A percentile compares a stretch with the other conserved stretches of the same genome.
Evolutionary conservation across 1,140 invertebrate species (phyloP).

Genomic region (Laodelphax striatellus): DNA sequence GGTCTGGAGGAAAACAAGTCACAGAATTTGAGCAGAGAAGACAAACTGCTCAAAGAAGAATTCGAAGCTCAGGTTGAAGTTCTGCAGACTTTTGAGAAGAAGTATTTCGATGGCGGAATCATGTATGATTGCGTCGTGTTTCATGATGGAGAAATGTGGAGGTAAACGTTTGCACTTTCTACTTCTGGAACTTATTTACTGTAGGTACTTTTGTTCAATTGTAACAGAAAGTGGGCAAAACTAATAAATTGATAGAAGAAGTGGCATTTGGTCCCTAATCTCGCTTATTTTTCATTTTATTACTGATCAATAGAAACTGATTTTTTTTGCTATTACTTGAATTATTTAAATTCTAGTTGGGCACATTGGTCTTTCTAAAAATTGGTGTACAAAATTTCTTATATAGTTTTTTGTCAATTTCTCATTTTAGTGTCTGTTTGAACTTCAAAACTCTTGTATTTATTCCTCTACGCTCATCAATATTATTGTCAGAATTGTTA

Average conservation of each 20-base stretch:
- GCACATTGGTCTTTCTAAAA: too few relatives aligned
- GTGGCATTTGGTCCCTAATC: too few relatives aligned
- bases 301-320: too few relatives aligned
- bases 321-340: too few relatives aligned
- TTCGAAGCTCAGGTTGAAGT: conserved; percentile 76
- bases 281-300: too few relatives aligned
- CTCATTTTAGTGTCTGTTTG: too few relatives aligned
- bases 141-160: conserved; percentile 70
- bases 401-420: too few relatives aligned
- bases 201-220: too few relatives aligned
- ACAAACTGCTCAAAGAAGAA: conserved; percentile 84
- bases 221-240: background rate
- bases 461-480: background rate
- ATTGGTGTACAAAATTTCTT: too few relatives aligned
- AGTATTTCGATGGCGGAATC: conserved; percentile 75
- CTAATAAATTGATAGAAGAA: background rate
- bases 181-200: too few relatives aligned
- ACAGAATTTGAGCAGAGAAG: conserved; percentile 43
- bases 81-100: conserved; percentile 69
- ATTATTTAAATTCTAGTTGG: too few relatives aligned
- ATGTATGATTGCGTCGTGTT: conserved; percentile 91
- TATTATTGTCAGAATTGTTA: background rate
- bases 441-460: background rate
- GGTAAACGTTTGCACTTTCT: conserved; percentile 37
- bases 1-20: conserved; percentile 33